Percentiles rank a stretch among this genome's conserved stretches.
Conservation (phyloP, 2,888 invertebrate species). For the Pollenia amentaria region DNA sequence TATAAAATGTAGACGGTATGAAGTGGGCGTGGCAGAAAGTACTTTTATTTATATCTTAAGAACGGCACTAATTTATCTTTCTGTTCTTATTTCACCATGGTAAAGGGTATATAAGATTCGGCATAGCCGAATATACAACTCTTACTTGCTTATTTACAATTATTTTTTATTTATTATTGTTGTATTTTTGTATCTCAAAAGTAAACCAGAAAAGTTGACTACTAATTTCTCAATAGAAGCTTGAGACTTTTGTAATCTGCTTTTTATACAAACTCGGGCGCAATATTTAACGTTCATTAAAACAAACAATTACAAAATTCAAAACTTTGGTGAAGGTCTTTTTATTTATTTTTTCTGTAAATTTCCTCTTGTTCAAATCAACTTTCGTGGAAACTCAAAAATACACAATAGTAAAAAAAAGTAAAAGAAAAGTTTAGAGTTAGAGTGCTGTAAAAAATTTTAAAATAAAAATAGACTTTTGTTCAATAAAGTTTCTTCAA, state of each 20-base stretch:
- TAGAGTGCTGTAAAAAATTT: slow-evolving; percentile 20
- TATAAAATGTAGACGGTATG: too few species aligned
- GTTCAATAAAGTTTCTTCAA: slow-evolving; percentile 38
- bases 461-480: slow-evolving; percentile 18
- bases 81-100: too few species aligned
- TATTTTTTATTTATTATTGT: background rate
- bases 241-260: slow-evolving; percentile 24
- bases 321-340: slow-evolving; percentile 65
- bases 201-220: background rate
- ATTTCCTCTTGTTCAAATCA: background rate
- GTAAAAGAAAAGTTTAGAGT: slow-evolving; percentile 43
- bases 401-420: slow-evolving; percentile 12
- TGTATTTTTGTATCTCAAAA: background rate
- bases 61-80: too few species aligned
- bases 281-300: slow-evolving; percentile 39
- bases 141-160: too few species aligned
- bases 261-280: background rate
- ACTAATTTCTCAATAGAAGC: background rate
- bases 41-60: too few species aligned
- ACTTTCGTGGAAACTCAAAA: slow-evolving; percentile 15
- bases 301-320: slow-evolving; percentile 50
- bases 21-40: too few species aligned
- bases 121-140: too few species aligned
- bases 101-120: too few species aligned
- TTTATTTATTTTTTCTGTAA: slow-evolving; percentile 16